Evolutionary conservation across 2,113 vertebrate genomes (phyloP).

Genomic region (Porphyrio hochstetteri): DNA sequence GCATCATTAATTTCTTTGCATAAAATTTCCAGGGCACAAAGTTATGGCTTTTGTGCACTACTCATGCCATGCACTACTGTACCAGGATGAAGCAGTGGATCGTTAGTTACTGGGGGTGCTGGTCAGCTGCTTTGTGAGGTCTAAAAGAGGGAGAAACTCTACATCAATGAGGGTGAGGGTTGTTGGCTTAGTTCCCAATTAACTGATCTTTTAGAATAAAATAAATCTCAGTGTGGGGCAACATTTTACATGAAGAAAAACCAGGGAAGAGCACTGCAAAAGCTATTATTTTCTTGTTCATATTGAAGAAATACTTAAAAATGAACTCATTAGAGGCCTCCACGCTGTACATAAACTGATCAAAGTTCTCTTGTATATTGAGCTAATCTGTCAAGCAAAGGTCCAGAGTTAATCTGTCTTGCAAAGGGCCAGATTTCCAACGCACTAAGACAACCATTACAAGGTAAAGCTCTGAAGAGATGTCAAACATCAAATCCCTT

Average conservation of each 20-base stretch:
- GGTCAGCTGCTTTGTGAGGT: not conserved
- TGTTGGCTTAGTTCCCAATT: not conserved
- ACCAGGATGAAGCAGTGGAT: too few species aligned
- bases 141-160: not conserved
- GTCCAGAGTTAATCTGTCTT: not conserved
- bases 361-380: not conserved
- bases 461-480: not conserved
- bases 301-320: not conserved
- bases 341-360: not conserved
- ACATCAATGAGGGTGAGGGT: not conserved
- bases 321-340: not conserved
- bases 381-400: not conserved
- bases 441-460: not conserved
- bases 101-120: not conserved
- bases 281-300: not conserved
- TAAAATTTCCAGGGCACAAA: not conserved
- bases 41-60: accelerated
- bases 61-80: accelerated
- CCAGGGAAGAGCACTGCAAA: not conserved
- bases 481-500: not conserved
- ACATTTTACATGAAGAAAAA: accelerated
- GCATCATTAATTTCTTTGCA: not conserved
- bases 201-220: not conserved
- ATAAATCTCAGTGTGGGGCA: not conserved
- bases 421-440: not conserved